Evolutionary conservation across 1,140 invertebrate species (phyloP).

Genomic region (Probaryconus sp.): DNA sequence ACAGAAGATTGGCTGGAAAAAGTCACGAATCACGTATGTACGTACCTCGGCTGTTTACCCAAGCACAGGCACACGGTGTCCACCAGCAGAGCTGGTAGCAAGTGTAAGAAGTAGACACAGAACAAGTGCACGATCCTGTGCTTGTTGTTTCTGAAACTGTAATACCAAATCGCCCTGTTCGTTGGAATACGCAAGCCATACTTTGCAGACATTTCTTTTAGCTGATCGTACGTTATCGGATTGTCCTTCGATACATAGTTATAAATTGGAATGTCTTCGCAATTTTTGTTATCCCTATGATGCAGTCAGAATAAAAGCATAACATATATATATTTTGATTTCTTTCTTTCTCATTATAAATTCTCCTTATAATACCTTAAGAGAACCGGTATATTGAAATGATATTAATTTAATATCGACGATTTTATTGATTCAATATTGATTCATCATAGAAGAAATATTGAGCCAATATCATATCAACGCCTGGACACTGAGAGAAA

Average conservation of each 20-base stretch:
- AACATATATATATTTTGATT: no score
- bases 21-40: no score
- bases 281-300: constrained; percentile 58
- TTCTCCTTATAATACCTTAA: no score
- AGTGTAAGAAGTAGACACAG: constrained; percentile 80
- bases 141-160: constrained; percentile 79
- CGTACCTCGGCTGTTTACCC: constrained; percentile 80
- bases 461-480: no score
- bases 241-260: constrained; percentile 76
- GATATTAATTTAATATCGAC: no score
- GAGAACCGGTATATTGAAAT: no score
- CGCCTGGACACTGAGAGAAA: no score
- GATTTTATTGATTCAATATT: no score
- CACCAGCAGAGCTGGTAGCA: constrained; percentile 83
- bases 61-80: constrained; percentile 81
- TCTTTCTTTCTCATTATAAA: no score
- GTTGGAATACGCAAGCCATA: constrained; percentile 74
- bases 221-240: constrained; percentile 74
- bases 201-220: constrained; percentile 72
- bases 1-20: constrained; percentile 9
- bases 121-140: constrained; percentile 76
- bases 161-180: constrained; percentile 79
- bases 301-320: constrained; percentile 1
- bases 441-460: no score
- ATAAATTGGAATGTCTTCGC: constrained; percentile 74